Evolutionary conservation across 92 coral and sea anemone genomes (phyloP).

Genomic region (Plumapathes pennacea): DNA sequence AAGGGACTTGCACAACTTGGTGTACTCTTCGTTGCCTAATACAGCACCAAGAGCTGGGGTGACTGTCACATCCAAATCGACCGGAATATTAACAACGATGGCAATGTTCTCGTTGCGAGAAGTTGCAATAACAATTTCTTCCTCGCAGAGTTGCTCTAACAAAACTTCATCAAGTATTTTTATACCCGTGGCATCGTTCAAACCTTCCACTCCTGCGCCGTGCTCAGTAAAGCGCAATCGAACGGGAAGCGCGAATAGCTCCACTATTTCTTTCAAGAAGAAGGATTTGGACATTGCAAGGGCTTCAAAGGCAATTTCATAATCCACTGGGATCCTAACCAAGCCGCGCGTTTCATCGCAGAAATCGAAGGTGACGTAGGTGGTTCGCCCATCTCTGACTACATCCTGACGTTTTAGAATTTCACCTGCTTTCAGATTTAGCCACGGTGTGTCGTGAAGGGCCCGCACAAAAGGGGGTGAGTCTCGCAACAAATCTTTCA

Average conservation of each 20-base stretch:
- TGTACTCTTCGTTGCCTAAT: constrained; percentile 19
- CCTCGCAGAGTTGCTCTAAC: constrained; percentile 17
- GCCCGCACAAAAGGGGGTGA: constrained; percentile 25
- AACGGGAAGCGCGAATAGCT: constrained; percentile 21
- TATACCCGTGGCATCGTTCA: background rate
- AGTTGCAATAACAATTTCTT: constrained; percentile 30
- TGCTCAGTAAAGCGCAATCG: constrained; percentile 27
- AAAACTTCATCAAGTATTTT: constrained; percentile 39
- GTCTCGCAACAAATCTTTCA: constrained; percentile 18
- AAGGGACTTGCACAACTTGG: constrained; percentile 22
- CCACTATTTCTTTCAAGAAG: constrained; percentile 12
- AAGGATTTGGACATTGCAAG: background rate
- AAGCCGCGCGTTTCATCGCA: constrained; percentile 1
- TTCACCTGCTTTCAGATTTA: constrained; percentile 42
- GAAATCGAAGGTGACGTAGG: constrained; percentile 28
- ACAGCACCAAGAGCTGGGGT: constrained; percentile 36
- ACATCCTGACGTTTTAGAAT: constrained; percentile 19
- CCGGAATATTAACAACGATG: constrained; percentile 40
- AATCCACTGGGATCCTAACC: constrained; percentile 31
- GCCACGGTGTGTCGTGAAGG: constrained; percentile 39
- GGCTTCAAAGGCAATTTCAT: constrained; percentile 29
- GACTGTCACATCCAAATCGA: constrained; percentile 30
- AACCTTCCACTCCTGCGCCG: constrained; percentile 1
- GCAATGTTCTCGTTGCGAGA: constrained; percentile 16
- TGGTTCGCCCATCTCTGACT: constrained; percentile 2